Conservation (phyloP, 2,797 vertebrate species). For the Saxicola maurus region DNA sequence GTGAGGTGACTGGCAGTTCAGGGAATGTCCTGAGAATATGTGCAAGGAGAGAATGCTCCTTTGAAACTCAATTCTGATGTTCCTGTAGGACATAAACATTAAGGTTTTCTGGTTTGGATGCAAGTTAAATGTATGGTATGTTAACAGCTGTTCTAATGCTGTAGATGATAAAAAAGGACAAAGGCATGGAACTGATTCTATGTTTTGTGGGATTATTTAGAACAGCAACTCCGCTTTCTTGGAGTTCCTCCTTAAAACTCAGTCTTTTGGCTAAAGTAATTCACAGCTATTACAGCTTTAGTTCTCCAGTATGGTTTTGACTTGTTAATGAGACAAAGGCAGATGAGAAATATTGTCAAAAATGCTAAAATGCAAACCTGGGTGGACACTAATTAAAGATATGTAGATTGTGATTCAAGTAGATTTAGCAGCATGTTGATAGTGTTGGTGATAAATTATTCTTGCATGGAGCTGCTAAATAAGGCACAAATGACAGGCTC, state of each 20-base stretch:
- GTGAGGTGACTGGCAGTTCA: background rate
- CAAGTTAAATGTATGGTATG: background rate
- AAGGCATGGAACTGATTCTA: background rate
- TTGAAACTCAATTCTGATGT: background rate
- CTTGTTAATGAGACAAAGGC: slow-evolving; percentile 4
- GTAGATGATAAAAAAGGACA: background rate
- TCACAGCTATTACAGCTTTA: background rate
- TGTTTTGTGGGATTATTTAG: background rate
- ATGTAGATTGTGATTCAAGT: background rate
- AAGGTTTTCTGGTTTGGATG: background rate
- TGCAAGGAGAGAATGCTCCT: background rate
- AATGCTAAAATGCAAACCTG: background rate
- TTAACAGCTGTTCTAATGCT: background rate
- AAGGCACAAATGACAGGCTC: background rate
- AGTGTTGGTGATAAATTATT: background rate
- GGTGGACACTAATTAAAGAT: slow-evolving; percentile 11
- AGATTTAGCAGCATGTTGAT: background rate
- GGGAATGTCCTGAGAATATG: background rate
- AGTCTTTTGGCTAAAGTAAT: background rate
- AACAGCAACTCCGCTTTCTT: background rate
- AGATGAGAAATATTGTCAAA: slow-evolving; percentile 5
- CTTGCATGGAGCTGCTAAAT: background rate
- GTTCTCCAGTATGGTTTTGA: background rate
- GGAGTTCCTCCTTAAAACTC: background rate
- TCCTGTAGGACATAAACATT: background rate